Base-by-base conservation (phyloP, 2,888 invertebrate genomes). In the Archaeoteleia sp. region DNA sequence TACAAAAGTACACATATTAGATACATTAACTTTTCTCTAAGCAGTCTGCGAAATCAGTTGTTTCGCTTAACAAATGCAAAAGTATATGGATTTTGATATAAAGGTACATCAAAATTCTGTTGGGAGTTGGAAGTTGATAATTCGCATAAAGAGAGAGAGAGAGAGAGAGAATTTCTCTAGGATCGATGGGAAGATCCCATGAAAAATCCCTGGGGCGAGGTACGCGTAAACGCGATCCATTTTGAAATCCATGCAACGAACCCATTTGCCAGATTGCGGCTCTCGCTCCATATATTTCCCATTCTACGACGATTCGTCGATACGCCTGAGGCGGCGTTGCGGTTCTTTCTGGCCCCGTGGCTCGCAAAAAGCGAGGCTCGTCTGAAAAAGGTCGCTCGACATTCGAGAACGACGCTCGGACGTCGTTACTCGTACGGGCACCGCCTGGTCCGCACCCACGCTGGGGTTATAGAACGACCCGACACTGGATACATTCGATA, bases 221-320 rank as follows among this genome's bases (percentile, higher is more conserved):
- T 45, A 53, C 62, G 53, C 51, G 48, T 61, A 61, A 69, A 61
- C 39, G 55, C 48, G 61, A 61, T 61, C 65, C 43, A 65, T 66
- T 66, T 69, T 61, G 34, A 58, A 66, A 66, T 66, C 61, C 53
- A 58, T 53, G 62, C 70, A 58, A 61, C 62, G 48, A 62, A 70
- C 32, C 66, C 70, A 70, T 66, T 70, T 70, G 58, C 62, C 54
- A 66, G 66, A 70, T 70, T 69, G 57, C 60, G 55, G 34, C 53
- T 53, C 63, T 49, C 53, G 54, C 48, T 66, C 51, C 61, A 55
- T 60, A 29, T 54, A 48, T 57, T 57, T 27, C 34, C 48, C 54
- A 60, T 69, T 69, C 48, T 67, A 53, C 51, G 49, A 42, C 29
- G 25, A 61, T 62, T 58, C 61, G 58, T 43, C 60, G 42, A 54